Conservation (phyloP, 2,113 vertebrate genomes). For the Cairina moschata region DNA sequence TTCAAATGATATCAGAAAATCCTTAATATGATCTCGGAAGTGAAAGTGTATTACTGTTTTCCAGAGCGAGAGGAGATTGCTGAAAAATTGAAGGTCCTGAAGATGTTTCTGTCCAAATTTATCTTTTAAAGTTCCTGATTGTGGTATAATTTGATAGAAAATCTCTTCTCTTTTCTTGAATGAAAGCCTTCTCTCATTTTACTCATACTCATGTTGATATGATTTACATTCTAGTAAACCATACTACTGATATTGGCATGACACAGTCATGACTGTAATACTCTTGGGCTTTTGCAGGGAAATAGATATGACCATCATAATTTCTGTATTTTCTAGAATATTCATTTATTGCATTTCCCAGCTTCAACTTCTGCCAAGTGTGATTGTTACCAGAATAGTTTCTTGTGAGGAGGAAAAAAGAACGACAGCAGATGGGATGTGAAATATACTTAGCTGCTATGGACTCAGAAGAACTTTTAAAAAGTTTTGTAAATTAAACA, state of each 20-base stretch:
- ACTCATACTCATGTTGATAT: not conserved
- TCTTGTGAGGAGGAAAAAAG: not conserved
- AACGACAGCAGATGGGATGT: conserved; percentile 46
- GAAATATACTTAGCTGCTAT: conserved; percentile 14
- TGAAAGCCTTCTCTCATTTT: not conserved
- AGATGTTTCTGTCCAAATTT: not conserved
- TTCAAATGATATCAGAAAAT: not conserved
- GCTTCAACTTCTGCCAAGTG: not conserved
- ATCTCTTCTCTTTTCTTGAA: not conserved
- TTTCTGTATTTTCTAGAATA: not conserved
- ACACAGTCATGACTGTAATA: not conserved
- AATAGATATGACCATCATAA: not conserved
- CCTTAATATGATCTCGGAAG: no score
- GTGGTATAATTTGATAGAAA: not conserved
- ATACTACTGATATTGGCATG: not conserved
- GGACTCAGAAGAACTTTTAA: not conserved
- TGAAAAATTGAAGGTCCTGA: not conserved
- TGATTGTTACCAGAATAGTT: conserved; percentile 38
- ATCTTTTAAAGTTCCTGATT: not conserved
- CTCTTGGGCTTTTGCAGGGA: not conserved
- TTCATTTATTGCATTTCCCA: not conserved
- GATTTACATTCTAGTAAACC: not conserved
- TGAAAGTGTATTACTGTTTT: no score
- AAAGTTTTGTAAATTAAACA: conserved; percentile 27
- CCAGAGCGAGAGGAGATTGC: not conserved